Base-by-base conservation (phyloP, 1,140 invertebrate genomes). In the Diorhabda elongata region DNA sequence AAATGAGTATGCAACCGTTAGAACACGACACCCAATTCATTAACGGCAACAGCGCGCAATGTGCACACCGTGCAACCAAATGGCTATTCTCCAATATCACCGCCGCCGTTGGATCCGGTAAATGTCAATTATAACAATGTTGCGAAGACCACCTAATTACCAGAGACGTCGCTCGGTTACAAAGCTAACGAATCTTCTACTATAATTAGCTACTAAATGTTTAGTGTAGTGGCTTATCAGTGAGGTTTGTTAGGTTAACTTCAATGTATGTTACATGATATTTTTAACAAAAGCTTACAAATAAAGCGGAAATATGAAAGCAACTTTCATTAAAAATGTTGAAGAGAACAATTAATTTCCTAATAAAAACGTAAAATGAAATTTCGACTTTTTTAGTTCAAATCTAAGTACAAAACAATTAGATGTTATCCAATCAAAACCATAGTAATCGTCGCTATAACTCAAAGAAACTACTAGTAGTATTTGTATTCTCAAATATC, bases 21-120 rank as follows among this genome's bases (percentile, higher is more conserved):
- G 41, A 64, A 64, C 45, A 64, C 63, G 63, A 64, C 45, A 57
- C 52, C 63, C 63, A 64, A 64, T 64, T 64, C 63, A 64, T 64
- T 64, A 64, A 26, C 11, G 47, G 43, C 11, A 57, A 64, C 63
- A 64, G 45, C 45, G 44, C 45, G 63, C 63, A 64, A 64, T 64
- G 44, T 64, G 63, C 52, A 64, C 63, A 57, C 63, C 63, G 63
- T 57, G 56, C 47, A 42, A 11, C 63, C 45, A 42, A 64, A 64
- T 64, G 63, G 63, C 63, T 47, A 47, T 64, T 64, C 63, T 64
- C 63, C 63, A 44, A 64, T 64, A 64, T 64, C 63, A 57, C 11
- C 63, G 26, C 5, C 44, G 63, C 52, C 42, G 6, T 56, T 26
- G 26, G 42, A 7, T 26, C 63, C 63, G 63, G 63, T 64, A 64